Evolutionary conservation across 2,113 vertebrate genomes (phyloP).

Genomic region (Erpornis zantholeuca): DNA sequence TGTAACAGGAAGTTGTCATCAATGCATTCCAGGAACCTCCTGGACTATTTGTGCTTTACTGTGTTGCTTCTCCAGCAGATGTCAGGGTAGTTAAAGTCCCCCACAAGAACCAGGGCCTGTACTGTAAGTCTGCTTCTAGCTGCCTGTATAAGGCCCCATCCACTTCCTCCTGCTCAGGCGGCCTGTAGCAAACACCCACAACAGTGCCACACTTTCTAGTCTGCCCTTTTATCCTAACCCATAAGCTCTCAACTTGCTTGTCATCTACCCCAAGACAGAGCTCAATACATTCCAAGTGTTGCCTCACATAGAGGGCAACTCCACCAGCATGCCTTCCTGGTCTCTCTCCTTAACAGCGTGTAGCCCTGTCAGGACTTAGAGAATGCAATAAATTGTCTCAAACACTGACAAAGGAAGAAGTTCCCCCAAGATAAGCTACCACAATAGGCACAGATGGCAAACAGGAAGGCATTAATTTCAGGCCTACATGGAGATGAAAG

Average conservation of each 20-base stretch:
- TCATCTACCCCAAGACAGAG: too few relatives aligned
- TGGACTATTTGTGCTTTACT: neutral
- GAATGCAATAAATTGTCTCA: neutral
- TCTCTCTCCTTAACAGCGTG: too few relatives aligned
- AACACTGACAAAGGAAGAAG: neutral
- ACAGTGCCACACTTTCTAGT: neutral
- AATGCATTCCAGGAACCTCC: neutral
- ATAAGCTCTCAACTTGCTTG: too few relatives aligned
- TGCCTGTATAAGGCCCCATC: too few relatives aligned
- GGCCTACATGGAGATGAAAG: neutral
- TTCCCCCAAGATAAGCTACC: neutral
- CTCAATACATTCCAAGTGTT: too few relatives aligned
- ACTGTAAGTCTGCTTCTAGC: neutral
- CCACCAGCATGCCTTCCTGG: too few relatives aligned
- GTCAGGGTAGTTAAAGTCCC: neutral
- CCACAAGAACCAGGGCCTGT: neutral
- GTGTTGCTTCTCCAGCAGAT: neutral
- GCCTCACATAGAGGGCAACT: too few relatives aligned
- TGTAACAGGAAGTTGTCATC: neutral
- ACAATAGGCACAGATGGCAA: neutral
- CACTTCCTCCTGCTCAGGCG: neutral
- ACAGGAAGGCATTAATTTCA: neutral
- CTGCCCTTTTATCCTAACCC: neutral
- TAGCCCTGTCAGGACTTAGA: too few relatives aligned
- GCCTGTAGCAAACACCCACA: neutral